Evolutionary conservation across 92 coral and sea anemone genomes (phyloP).

Genomic region (Epizoanthus rinbou): DNA sequence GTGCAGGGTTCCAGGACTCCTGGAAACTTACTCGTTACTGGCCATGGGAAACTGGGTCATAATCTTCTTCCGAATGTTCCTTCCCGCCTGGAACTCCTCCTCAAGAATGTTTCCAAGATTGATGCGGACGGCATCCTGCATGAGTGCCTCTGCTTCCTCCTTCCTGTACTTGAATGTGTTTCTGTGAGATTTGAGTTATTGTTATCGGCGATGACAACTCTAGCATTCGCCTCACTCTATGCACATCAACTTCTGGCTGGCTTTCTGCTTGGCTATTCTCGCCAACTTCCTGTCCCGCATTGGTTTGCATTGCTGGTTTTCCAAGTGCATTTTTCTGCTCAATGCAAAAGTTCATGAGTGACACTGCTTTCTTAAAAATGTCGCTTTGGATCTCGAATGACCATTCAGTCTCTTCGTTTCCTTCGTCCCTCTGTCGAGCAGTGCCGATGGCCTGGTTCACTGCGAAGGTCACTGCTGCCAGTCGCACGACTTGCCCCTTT

Average conservation of each 20-base stretch:
- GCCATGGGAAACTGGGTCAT: no score
- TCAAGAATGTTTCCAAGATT: constrained; percentile 25
- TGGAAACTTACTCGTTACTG: no score
- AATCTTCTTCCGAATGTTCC: neutral
- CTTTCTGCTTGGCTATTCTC: neutral
- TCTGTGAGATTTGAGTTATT: constrained; percentile 56
- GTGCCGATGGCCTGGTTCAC: constrained; percentile 50
- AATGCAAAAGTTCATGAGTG: constrained; percentile 60
- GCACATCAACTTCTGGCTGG: constrained; percentile 30
- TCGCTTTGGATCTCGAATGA: constrained; percentile 51
- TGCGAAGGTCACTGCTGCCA: constrained; percentile 63
- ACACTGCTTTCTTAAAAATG: constrained; percentile 44
- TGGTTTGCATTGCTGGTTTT: constrained; percentile 6
- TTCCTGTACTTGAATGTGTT: constrained; percentile 72
- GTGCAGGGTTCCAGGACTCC: no score
- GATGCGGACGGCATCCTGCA: constrained; percentile 43
- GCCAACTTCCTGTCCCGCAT: neutral
- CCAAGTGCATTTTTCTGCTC: constrained; percentile 64
- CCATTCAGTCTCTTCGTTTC: neutral
- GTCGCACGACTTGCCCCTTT: constrained; percentile 66
- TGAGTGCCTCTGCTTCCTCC: constrained; percentile 68
- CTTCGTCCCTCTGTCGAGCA: constrained; percentile 9
- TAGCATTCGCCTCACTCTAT: constrained; percentile 51
- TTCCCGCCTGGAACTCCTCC: constrained; percentile 21
- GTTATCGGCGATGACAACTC: constrained; percentile 62